Base-by-base conservation (phyloP, 2,888 invertebrate genomes). In the Alloplasta piceator region DNA sequence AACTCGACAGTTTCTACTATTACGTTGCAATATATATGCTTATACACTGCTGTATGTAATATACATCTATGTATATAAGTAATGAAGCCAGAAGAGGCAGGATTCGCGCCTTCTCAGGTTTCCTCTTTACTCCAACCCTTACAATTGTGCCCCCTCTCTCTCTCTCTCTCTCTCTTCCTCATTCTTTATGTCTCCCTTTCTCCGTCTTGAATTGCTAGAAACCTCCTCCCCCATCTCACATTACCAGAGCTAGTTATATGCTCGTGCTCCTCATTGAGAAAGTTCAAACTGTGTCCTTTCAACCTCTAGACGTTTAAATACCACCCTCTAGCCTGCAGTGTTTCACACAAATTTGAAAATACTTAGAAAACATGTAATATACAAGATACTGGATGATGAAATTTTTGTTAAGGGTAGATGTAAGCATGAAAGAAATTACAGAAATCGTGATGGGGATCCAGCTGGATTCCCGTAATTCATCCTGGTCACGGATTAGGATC, bases 1-100 rank as follows among this genome's bases (percentile, higher is more conserved):
- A 90, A 87, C 90, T 89, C 90, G 89, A 89, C 90, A 90, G 88
- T 90, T 90, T 88, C 88, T 86, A 85, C 87, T 88, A 87, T 90
- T 91, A 87, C 89, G 85, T 67, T 77, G 80, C 50, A 74, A 55
- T 77, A 83, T 66, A 78, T 68, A 36, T 4, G 26, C 26, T 26
- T 26, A 26, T 26, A 26, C 26, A 26, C 26, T 26, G 3, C 26
- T 26, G 26, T 26, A 26, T 26, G 3, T 26, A 26, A 26, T 26
- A 26, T 26, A 26, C 26, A 26, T 26, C 26, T 26, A 26, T 52
- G 63, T 6, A 67, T 66, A 70, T 52, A 56, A 60, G 61, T 79
- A 77, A 78, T 78, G 63, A 78, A 80, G 80, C 71, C 78, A 82
- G 78, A 64, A 70, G 80, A 78, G 26, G 26, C 26, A 26, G 26